phyloP scores from a whole-genome alignment of 2,113 vertebrate genomes.

The Sander vitreus region DNA sequence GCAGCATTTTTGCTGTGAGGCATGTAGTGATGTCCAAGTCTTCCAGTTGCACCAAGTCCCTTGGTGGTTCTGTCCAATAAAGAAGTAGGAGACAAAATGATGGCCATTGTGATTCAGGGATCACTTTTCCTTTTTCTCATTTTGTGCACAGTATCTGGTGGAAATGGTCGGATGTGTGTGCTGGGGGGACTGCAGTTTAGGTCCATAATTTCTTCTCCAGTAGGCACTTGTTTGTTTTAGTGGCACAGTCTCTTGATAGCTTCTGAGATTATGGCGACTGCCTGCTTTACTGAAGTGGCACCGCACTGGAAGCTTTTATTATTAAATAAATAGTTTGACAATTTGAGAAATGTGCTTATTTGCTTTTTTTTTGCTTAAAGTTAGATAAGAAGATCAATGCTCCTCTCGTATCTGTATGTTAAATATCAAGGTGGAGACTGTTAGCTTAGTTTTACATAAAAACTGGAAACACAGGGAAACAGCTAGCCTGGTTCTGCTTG shows the following conservation, averaged over 20 bases:
- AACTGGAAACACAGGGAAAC: neutral
- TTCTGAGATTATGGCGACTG: neutral
- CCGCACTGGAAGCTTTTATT: constrained; percentile 14
- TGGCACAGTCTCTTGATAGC: neutral
- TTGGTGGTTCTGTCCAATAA: constrained; percentile 39
- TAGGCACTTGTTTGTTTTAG: constrained; percentile 23
- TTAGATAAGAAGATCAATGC: neutral
- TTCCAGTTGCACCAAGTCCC: constrained; percentile 49
- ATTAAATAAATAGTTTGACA: neutral
- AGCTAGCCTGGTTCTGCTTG: neutral
- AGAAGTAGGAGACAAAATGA: constrained; percentile 33
- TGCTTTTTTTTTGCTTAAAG: neutral
- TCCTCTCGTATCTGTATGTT: neutral
- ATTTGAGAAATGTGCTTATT: neutral
- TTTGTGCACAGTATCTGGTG: constrained; percentile 24
- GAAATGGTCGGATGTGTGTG: neutral
- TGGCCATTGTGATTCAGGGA: constrained; percentile 28
- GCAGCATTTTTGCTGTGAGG: constrained; percentile 34
- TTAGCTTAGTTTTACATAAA: no score
- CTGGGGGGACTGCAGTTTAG: neutral
- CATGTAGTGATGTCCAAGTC: constrained; percentile 47
- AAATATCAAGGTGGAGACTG: neutral
- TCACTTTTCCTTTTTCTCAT: constrained; percentile 47
- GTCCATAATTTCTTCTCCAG: constrained; percentile 23
- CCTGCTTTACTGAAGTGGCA: neutral